Percentiles rank a stretch among this genome's conserved stretches.
These are phyloP conservation scores for Orthosia gothica DNA, from an alignment of 2,888 invertebrate species.

Conservation along the genomic window DNA sequence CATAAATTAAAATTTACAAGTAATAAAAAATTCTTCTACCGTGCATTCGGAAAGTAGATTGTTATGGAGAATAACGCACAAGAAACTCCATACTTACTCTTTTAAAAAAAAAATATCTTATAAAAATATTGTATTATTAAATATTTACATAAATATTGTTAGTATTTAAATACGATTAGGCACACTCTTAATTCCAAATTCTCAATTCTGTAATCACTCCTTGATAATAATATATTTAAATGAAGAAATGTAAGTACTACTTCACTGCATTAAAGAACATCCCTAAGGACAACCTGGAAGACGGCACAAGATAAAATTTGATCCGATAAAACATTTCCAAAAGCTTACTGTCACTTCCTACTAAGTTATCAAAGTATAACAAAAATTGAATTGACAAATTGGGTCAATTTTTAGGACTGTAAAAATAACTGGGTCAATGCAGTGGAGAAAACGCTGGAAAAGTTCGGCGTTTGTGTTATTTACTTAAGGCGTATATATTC, in stretches of 20 bases:
- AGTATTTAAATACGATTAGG: no score
- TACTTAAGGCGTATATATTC: constrained; percentile 8
- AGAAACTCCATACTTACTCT: no score
- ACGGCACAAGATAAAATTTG: not conserved
- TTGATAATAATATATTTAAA: not conserved
- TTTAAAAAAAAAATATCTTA: no score
- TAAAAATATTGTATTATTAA: no score
- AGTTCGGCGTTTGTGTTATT: constrained; percentile 33
- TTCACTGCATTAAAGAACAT: not conserved
- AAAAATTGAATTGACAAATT: constrained; percentile 59
- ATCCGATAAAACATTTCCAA: constrained; percentile 1
- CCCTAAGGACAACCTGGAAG: not conserved
- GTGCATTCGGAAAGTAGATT: no score
- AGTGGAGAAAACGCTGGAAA: constrained; percentile 34
- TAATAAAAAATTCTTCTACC: no score
- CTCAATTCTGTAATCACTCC: no score
- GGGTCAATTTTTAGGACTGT: constrained; percentile 55
- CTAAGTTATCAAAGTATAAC: constrained; percentile 25
- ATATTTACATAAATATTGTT: no score
- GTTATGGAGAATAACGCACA: no score
- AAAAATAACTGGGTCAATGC: constrained; percentile 63
- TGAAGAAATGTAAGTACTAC: not conserved
- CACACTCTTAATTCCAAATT: no score
- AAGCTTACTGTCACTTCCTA: constrained; percentile 17
- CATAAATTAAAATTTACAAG: no score